Evolutionary conservation across 2,797 vertebrate genomes (phyloP), one percentile per base, ranked within the genome.

Genomic region (Sebastes minor): DNA sequence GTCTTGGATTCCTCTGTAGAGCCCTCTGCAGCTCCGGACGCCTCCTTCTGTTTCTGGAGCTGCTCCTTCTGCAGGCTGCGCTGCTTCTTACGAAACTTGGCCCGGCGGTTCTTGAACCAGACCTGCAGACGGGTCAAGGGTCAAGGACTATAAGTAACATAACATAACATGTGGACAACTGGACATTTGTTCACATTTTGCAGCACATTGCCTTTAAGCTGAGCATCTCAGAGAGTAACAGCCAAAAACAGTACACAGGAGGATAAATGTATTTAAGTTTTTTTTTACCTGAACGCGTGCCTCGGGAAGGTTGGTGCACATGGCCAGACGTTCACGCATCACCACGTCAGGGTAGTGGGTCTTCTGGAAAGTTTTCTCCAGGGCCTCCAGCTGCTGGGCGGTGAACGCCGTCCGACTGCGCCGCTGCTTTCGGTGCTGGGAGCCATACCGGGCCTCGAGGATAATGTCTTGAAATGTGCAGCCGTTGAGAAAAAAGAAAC

Each of bases 381-480:
- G 95, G 0, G 99, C 98, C 92, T 99, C 99, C 42, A 99, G 95
- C 94, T 99, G 99, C 88, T 99, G 98, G 12, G 98, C 99, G 0
- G 98, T 99, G 95, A 99, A 99, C 1, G 98, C 99, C 0, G 99
- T 99, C 62, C 99, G 98, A 28, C 98, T 99, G 56, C 99, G 96
- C 23, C 99, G 95, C 93, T 99, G 99, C 95, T 99, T 99, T 91
- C 99, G 97, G 93, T 99, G 99, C 94, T 99, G 98, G 80, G 99
- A 99, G 87, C 99, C 99, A 94, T 99, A 99, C 49, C 99, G 98
- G 94, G 99, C 99, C 96, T 99, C 99, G 86, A 99, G 97, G 94
- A 99, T 99, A 93, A 99, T 99, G 97, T 99, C 99, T 99, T 98
- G 97, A 98, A 98, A 98, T 96, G 97, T 97, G 96, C 97, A 98